These are phyloP conservation scores for Halictus rubicundus DNA, from an alignment of 1,140 invertebrate genomes.

Conservation along the genomic window DNA sequence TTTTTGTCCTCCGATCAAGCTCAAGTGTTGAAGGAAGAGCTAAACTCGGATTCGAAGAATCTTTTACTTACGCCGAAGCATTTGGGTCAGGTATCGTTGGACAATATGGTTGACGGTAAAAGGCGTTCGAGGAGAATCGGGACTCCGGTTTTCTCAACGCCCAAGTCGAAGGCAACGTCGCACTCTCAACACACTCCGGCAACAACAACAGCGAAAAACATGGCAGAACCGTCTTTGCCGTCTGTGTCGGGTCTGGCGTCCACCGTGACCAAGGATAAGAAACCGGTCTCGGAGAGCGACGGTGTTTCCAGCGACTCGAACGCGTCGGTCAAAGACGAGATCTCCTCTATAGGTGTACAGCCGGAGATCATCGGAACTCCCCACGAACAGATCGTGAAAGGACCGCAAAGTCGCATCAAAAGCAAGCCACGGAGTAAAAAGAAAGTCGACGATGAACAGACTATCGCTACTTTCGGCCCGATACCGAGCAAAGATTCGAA, in stretches of 20 bases:
- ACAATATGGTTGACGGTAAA: slow-evolving; percentile 73
- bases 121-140: slow-evolving; percentile 66
- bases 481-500: slow-evolving; percentile 78
- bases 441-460: slow-evolving; percentile 73
- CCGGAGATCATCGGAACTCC: slow-evolving; percentile 80
- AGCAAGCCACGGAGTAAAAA: slow-evolving; percentile 64
- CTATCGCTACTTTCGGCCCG: slow-evolving; percentile 79
- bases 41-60: slow-evolving; percentile 46
- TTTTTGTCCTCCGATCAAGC: slow-evolving; percentile 73
- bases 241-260: slow-evolving; percentile 57
- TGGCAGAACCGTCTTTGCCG: slow-evolving; percentile 26
- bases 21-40: slow-evolving; percentile 68
- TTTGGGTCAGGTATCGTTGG: slow-evolving; percentile 66
- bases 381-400: slow-evolving; percentile 56
- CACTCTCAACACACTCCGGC: too few species aligned
- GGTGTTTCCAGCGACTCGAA: slow-evolving; percentile 53
- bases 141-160: slow-evolving; percentile 49
- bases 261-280: slow-evolving; percentile 19
- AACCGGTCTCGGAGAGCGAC: slow-evolving; percentile 43
- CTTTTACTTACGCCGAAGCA: slow-evolving; percentile 69
- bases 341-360: slow-evolving; percentile 80
- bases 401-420: slow-evolving; percentile 65
- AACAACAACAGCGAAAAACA: not conserved
- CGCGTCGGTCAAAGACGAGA: slow-evolving; percentile 22
- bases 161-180: slow-evolving; percentile 44